Conservation (phyloP, 2,113 vertebrate genomes). For the Falcunculus frontatus region DNA sequence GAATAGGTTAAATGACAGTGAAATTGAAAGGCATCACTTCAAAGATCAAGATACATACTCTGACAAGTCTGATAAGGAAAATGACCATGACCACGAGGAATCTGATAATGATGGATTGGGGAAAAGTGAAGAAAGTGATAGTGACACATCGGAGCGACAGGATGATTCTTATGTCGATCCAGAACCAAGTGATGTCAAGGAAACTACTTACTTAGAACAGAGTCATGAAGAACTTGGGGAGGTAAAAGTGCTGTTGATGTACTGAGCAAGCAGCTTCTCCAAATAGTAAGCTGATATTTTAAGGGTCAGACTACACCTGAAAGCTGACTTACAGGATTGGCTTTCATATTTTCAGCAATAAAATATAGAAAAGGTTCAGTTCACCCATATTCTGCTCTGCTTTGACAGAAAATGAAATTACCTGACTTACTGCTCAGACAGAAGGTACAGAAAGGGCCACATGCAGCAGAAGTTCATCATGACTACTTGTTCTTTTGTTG, state of each 20-base stretch:
- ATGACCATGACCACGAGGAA: slow-evolving; percentile 92
- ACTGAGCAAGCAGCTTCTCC: background rate
- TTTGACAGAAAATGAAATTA: background rate
- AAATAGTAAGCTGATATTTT: background rate
- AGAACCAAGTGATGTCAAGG: slow-evolving; percentile 84
- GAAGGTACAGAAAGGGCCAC: background rate
- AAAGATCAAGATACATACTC: slow-evolving; percentile 96
- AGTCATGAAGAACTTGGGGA: slow-evolving; percentile 92
- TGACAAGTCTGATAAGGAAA: slow-evolving; percentile 95
- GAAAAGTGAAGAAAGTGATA: slow-evolving; percentile 96
- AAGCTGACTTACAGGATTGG: background rate
- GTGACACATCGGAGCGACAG: slow-evolving; percentile 92
- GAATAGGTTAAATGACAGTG: slow-evolving; percentile 87
- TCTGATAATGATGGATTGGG: slow-evolving; percentile 93
- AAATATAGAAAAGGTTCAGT: background rate
- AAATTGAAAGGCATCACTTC: slow-evolving; percentile 85
- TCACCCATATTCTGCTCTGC: background rate
- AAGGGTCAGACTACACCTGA: background rate
- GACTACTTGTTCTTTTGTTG: background rate
- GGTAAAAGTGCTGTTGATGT: slow-evolving; percentile 68
- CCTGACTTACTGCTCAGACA: background rate
- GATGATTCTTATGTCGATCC: slow-evolving; percentile 89
- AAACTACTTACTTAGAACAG: slow-evolving; percentile 90
- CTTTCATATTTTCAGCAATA: background rate
- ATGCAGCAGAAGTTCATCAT: background rate